Conservation (phyloP, 2,113 vertebrate species). For the Miniopterus natalensis region DNA sequence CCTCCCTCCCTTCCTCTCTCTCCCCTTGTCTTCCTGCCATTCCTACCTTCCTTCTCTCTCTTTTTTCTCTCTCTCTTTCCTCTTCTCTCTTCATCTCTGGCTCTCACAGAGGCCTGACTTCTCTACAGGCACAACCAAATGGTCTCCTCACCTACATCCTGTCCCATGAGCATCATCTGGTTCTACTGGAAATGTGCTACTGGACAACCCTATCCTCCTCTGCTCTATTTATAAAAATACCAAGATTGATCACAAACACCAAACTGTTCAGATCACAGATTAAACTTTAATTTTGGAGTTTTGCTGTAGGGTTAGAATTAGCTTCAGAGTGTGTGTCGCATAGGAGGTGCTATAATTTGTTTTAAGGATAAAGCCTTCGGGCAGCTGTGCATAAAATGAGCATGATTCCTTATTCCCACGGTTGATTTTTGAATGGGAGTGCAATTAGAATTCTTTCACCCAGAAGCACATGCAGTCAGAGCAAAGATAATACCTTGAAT, state of each 20-base stretch:
- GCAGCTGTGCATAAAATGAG: conserved; percentile 92
- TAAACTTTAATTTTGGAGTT: conserved; percentile 93
- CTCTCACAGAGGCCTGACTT: not conserved
- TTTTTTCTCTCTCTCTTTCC: not conserved
- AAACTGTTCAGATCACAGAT: conserved; percentile 92
- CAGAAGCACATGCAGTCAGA: conserved; percentile 89
- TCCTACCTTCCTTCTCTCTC: not conserved
- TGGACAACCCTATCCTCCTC: conserved; percentile 67
- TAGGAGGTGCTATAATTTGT: conserved; percentile 93
- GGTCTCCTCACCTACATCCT: not conserved
- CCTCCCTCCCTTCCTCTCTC: rapidly evolving
- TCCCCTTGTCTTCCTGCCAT: not conserved
- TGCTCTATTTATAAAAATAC: conserved; percentile 80
- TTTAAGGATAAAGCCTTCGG: conserved; percentile 92
- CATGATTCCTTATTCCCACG: conserved; percentile 92
- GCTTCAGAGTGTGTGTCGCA: conserved; percentile 90
- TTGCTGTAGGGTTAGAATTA: conserved; percentile 91
- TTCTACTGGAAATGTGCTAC: conserved; percentile 66
- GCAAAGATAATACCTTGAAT: conserved; percentile 90
- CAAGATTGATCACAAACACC: conserved; percentile 89
- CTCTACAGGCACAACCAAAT: not conserved
- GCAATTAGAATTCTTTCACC: conserved; percentile 92
- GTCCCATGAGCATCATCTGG: conserved; percentile 59
- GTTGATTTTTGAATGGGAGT: conserved; percentile 93
- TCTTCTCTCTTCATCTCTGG: not conserved